Evolutionary conservation across 2,113 vertebrate genomes (phyloP).

Genomic region (Hystrix brachyura): DNA sequence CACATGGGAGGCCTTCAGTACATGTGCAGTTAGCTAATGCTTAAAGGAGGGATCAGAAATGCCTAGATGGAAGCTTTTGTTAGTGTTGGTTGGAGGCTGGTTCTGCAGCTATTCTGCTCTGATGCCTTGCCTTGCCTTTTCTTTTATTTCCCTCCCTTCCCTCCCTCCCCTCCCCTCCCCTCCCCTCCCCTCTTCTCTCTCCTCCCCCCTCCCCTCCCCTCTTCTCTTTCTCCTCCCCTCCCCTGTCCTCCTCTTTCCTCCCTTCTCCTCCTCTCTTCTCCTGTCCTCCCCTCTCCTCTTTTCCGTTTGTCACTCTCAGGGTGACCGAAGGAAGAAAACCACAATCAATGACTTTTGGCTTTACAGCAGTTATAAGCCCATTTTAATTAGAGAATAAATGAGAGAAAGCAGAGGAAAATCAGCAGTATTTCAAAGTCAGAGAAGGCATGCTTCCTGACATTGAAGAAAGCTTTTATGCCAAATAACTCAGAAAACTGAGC

Average conservation of each 20-base stretch:
- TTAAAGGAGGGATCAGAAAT: background rate
- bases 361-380: background rate
- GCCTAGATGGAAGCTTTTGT: background rate
- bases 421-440: slow-evolving; percentile 18
- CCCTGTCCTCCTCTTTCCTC: background rate
- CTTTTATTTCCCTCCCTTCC: background rate
- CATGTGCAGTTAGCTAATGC: background rate
- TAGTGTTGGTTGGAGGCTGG: background rate
- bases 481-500: slow-evolving; percentile 10
- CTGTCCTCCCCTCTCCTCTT: no score
- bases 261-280: no score
- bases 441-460: background rate
- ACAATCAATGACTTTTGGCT: background rate
- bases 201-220: background rate
- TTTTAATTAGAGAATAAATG: slow-evolving; percentile 35
- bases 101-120: background rate
- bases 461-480: background rate
- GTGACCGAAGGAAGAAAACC: background rate
- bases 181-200: background rate
- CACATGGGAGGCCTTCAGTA: background rate
- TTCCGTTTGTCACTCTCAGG: background rate
- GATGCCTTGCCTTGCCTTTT: background rate
- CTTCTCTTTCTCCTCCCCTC: background rate
- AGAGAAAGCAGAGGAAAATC: background rate
- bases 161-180: background rate